Evolutionary conservation across 1,140 invertebrate species (phyloP).

Genomic region (Meloidogyne exigua): DNA sequence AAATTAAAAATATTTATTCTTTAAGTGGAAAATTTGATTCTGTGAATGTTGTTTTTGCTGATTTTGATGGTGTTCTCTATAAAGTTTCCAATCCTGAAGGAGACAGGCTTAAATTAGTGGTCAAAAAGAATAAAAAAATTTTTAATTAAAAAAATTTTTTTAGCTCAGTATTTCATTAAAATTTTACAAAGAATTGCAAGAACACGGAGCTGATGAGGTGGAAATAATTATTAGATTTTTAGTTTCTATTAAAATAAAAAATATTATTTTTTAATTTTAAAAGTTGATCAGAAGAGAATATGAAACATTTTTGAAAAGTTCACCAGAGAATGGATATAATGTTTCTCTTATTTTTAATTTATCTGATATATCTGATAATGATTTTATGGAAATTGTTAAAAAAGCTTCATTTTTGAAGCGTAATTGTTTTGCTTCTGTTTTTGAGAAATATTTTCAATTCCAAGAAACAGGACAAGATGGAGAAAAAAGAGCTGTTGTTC

Average conservation of each 20-base stretch:
- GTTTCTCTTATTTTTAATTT: constrained; percentile 88
- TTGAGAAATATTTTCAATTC: constrained; percentile 98
- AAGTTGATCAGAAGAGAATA: constrained; percentile 73
- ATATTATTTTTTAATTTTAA: constrained; percentile 26
- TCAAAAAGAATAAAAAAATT: constrained; percentile 67
- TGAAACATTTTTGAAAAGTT: constrained; percentile 74
- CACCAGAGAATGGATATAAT: constrained; percentile 87
- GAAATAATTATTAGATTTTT: no score
- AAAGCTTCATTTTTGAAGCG: constrained; percentile 91
- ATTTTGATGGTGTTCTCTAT: constrained; percentile 98
- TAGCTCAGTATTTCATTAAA: constrained; percentile 96
- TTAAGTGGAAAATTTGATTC: constrained; percentile 88
- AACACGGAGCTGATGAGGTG: constrained; percentile 92
- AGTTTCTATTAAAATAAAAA: no score
- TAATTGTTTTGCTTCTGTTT: constrained; percentile 98
- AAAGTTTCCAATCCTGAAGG: constrained; percentile 93
- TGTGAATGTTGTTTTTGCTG: constrained; percentile 83
- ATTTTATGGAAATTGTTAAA: constrained; percentile 76
- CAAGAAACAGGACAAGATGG: constrained; percentile 86
- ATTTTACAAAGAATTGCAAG: constrained; percentile 96
- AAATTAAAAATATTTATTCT: constrained; percentile 43
- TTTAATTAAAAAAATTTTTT: constrained; percentile 50
- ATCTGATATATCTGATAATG: constrained; percentile 81
- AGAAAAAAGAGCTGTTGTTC: constrained; percentile 90
- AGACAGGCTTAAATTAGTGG: constrained; percentile 93